Evolutionary conservation across 1,140 invertebrate species (phyloP).

Genomic region (Diorhabda sublineata): DNA sequence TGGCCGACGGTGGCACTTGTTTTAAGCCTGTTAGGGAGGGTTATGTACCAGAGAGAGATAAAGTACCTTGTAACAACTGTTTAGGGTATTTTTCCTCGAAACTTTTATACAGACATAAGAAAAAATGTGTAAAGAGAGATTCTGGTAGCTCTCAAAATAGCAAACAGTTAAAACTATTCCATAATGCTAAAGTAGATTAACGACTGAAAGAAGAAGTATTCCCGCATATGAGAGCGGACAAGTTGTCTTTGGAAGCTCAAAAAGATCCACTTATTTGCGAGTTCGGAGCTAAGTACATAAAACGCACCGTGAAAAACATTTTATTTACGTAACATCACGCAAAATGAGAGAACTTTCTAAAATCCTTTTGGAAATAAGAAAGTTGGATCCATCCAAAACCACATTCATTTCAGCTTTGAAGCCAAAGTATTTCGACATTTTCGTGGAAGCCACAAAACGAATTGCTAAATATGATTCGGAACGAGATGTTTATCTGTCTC

Average conservation of each 20-base stretch:
- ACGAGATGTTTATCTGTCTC: constrained; percentile 22
- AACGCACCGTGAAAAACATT: constrained; percentile 37
- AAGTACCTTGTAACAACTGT: constrained; percentile 10
- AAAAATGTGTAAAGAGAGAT: constrained; percentile 6
- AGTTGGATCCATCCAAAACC: constrained; percentile 29
- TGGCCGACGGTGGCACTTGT: background rate
- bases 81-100: constrained; percentile 10
- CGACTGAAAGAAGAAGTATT: constrained; percentile 21
- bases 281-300: constrained; percentile 37
- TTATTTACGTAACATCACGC: constrained; percentile 32
- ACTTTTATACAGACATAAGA: constrained; percentile 12
- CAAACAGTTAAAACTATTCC: constrained; percentile 6
- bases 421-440: constrained; percentile 30
- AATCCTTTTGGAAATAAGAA: constrained; percentile 34
- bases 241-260: constrained; percentile 29
- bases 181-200: constrained; percentile 6
- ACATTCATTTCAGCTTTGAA: constrained; percentile 27
- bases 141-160: background rate
- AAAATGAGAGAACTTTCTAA: constrained; percentile 39
- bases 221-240: constrained; percentile 25
- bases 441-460: constrained; percentile 25
- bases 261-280: constrained; percentile 35
- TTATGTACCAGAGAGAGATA: background rate
- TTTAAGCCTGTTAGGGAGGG: constrained; percentile 10
- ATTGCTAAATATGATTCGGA: constrained; percentile 25